Percentiles rank a stretch among this genome's conserved stretches.
Conservation (phyloP, 2,888 invertebrate genomes). For the Andrena haemorrhoa region DNA sequence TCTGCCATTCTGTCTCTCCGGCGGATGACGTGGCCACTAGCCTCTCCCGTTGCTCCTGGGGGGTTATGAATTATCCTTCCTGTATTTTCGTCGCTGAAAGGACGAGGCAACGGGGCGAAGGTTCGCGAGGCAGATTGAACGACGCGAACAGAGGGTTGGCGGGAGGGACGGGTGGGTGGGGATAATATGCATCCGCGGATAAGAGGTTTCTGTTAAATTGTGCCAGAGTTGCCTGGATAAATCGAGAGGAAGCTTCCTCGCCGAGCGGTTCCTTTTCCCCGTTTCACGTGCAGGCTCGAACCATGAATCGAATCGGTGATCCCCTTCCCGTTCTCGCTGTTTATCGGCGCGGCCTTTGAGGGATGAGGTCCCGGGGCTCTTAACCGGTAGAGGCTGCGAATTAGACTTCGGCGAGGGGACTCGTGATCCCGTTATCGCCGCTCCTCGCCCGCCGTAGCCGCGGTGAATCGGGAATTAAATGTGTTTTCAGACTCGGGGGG, state of each 20-base stretch:
- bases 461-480: conserved; percentile 29
- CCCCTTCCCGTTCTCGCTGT: conserved; percentile 1
- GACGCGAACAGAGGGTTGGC: not conserved
- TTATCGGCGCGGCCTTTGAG: conserved; percentile 39
- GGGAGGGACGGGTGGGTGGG: not conserved
- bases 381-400: conserved; percentile 11
- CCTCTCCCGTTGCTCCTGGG: not conserved
- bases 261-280: not conserved
- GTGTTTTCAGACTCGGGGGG: conserved; percentile 25
- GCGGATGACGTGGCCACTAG: conserved; percentile 34
- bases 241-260: conserved; percentile 10
- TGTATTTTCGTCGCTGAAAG: conserved; percentile 38
- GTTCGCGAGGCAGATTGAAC: conserved; percentile 46
- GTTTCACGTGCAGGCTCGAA: not conserved
- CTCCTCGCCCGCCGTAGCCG: not conserved
- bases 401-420: conserved; percentile 11
- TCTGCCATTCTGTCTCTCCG: conserved; percentile 62
- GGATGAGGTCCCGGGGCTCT: conserved; percentile 12
- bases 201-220: conserved; percentile 26
- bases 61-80: conserved; percentile 67
- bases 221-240: conserved; percentile 13
- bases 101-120: conserved; percentile 12
- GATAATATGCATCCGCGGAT: conserved; percentile 19
- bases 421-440: conserved; percentile 29
- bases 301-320: conserved; percentile 10